Evolutionary conservation across 2,888 invertebrate genomes (phyloP).

Genomic region (Cataglyphis altisquamis): DNA sequence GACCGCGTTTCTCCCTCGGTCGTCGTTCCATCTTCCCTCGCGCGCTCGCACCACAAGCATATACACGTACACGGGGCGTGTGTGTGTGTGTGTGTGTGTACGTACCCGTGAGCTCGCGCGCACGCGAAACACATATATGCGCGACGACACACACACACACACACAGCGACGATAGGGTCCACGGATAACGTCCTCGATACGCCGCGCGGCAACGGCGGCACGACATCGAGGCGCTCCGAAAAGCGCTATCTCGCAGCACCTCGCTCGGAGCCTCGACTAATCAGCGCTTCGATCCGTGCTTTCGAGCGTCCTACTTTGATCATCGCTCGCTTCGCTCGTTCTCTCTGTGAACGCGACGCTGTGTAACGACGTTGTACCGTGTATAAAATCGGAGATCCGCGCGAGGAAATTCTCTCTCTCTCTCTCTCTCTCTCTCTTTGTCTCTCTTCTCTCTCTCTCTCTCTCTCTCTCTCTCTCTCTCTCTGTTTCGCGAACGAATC

Average conservation of each 20-base stretch:
- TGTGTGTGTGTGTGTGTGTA: not conserved
- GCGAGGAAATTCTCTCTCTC: not conserved
- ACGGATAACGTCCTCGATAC: constrained; percentile 83
- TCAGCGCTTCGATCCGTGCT: constrained; percentile 75
- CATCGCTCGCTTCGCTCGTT: constrained; percentile 58
- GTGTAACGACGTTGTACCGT: constrained; percentile 52
- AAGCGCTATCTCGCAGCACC: constrained; percentile 80
- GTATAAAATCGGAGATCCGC: constrained; percentile 47
- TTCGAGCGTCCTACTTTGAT: constrained; percentile 76
- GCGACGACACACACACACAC: constrained; percentile 15
- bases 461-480: not conserved
- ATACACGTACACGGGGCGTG: constrained; percentile 14
- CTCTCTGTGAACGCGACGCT: constrained; percentile 46
- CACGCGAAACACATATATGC: not conserved
- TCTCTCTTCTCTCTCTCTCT: not conserved
- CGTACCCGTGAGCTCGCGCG: not conserved
- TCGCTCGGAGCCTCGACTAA: constrained; percentile 72
- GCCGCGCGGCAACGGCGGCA: constrained; percentile 73
- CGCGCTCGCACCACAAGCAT: constrained; percentile 60
- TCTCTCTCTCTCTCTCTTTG: not conserved
- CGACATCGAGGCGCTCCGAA: constrained; percentile 80
- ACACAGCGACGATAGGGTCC: constrained; percentile 71
- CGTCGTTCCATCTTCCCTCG: constrained; percentile 73
- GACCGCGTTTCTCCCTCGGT: constrained; percentile 56
- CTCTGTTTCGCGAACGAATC: constrained; percentile 30